Evolutionary conservation across 2,797 vertebrate genomes (phyloP).

Genomic region (Cirrhinus molitorella): DNA sequence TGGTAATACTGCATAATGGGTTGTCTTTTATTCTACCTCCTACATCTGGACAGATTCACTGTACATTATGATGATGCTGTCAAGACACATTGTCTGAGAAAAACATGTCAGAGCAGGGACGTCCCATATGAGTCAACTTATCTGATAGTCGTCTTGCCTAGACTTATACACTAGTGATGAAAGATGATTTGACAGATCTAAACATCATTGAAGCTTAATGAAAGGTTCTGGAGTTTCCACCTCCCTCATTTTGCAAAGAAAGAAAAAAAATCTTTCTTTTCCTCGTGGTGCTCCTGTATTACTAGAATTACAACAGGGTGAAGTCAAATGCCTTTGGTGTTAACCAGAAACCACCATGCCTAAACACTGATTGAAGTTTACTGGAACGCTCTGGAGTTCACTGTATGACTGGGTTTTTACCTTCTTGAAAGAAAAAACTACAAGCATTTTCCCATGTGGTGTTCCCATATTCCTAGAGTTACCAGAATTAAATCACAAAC

Average conservation of each 20-base stretch:
- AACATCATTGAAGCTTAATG: neutral
- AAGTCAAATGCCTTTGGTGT: conserved; percentile 14
- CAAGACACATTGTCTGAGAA: neutral
- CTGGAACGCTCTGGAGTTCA: neutral
- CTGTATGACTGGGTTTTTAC: neutral
- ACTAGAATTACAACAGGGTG: neutral
- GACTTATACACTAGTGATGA: neutral
- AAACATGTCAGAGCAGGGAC: neutral
- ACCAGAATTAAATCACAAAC: neutral
- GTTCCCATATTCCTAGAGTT: neutral
- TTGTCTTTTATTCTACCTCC: neutral
- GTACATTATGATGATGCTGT: neutral
- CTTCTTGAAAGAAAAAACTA: neutral
- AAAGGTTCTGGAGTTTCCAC: neutral
- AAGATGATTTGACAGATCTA: neutral
- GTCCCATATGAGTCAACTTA: neutral
- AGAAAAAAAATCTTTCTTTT: neutral
- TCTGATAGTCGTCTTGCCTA: neutral
- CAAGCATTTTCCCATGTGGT: neutral
- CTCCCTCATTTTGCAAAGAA: neutral
- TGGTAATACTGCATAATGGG: neutral
- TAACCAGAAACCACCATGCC: neutral
- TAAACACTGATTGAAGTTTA: neutral
- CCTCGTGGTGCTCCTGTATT: neutral
- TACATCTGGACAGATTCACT: conserved; percentile 11